Evolutionary conservation across 2,888 invertebrate species (phyloP).

Genomic region (Morpho helenor): DNA sequence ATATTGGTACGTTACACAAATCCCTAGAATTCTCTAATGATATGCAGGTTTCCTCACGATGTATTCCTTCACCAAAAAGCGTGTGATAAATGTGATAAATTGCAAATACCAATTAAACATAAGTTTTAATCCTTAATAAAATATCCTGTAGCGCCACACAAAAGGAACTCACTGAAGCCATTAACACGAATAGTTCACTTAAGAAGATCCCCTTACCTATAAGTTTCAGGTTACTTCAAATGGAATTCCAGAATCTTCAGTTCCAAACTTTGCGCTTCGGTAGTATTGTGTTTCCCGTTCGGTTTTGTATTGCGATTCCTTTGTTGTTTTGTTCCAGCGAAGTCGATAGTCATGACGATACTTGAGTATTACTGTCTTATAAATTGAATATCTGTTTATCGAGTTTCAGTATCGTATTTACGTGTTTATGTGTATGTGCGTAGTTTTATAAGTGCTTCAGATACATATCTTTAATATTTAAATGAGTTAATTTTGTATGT

Average conservation of each 20-base stretch:
- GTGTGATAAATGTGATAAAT: too few relatives aligned
- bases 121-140: neutral
- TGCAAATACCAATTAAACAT: too few relatives aligned
- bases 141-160: constrained; percentile 19
- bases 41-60: too few relatives aligned
- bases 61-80: too few relatives aligned
- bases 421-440: too few relatives aligned
- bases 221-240: constrained; percentile 23
- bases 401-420: too few relatives aligned
- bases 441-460: too few relatives aligned
- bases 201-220: constrained; percentile 18
- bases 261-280: constrained; percentile 7
- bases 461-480: too few relatives aligned
- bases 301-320: constrained; percentile 1
- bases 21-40: too few relatives aligned
- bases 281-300: constrained; percentile 7
- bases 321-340: constrained; percentile 1
- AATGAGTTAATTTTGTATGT: too few relatives aligned
- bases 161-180: constrained; percentile 22
- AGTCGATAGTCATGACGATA: neutral
- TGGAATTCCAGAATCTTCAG: constrained; percentile 13
- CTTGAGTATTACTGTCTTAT: constrained; percentile 2
- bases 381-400: neutral
- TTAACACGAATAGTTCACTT: constrained; percentile 26
- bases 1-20: neutral